phyloP scores from a whole-genome alignment of 2,797 vertebrate species.

The Erethizon dorsatum region DNA sequence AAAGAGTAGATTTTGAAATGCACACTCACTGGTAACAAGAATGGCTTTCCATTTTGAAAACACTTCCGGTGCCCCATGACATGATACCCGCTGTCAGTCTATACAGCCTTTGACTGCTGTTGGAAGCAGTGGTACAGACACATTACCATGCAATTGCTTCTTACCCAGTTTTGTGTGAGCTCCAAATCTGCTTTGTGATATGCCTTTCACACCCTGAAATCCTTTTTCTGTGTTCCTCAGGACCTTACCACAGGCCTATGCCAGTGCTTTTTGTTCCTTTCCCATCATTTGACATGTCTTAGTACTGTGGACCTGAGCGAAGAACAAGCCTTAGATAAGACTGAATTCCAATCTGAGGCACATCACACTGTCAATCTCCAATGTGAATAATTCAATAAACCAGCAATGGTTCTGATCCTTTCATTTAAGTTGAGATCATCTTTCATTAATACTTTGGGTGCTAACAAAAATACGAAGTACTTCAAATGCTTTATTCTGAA shows the following conservation, averaged over 20 bases:
- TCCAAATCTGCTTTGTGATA: background rate
- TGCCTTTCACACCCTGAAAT: background rate
- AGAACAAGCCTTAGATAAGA: background rate
- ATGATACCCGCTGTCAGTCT: background rate
- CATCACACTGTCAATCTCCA: background rate
- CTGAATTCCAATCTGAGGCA: background rate
- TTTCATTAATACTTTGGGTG: background rate
- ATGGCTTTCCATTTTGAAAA: background rate
- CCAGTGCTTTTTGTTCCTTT: background rate
- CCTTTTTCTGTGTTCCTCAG: background rate
- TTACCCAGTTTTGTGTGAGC: background rate
- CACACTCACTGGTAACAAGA: background rate
- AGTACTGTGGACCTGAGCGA: background rate
- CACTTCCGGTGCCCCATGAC: background rate
- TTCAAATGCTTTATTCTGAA: slow-evolving; percentile 62
- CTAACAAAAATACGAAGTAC: slow-evolving; percentile 43
- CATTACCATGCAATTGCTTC: background rate
- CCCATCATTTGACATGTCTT: slow-evolving; percentile 32
- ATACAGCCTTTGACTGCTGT: background rate
- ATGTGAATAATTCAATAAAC: background rate
- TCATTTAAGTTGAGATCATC: background rate
- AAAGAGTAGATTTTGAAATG: slow-evolving; percentile 48
- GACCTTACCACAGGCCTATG: background rate
- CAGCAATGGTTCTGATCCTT: background rate
- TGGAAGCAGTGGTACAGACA: background rate